Evolutionary conservation across 2,797 vertebrate species (phyloP), one percentile per base, ranked within the genome.

Genomic region (Phataginus tricuspis): DNA sequence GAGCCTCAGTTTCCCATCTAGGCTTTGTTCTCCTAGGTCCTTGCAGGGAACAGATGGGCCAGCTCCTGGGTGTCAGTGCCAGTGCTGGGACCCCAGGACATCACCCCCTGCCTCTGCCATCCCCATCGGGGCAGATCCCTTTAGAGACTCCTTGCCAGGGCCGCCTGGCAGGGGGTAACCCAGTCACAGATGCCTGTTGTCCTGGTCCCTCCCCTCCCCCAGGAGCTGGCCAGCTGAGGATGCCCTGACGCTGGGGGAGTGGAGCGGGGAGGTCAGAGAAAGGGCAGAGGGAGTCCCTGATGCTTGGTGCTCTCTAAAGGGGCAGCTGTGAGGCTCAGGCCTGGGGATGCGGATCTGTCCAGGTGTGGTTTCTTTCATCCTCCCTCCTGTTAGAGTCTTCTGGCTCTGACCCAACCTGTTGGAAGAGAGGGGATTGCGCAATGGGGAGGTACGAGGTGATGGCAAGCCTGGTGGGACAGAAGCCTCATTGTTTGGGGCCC

Each of bases 401-500:
- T 87, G 91, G 91, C 80, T 59, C 0, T 5, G 23, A 55, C 91
- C 90, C 93, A 93, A 27, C 12, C 37, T 85, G 78, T 18, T 71
- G 66, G 86, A 34, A 94, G 68, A 77, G 42, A 80, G 77, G 89
- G 84, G 4, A n/a, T 95, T 97, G 93, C 37, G 53, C 64, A 97
- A 94, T 0, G 15, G 21, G 49, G 75, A 96, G 95, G 96, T 90
- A 96, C 85, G 90, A 96, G 96, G 96, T 98, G 97, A 86, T 8
- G 9, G 90, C 72, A 34, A 84, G 92, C 82, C 69, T 29, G 61
- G 42, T 5, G 63, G 90, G 90, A 98, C 97, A 98, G 97, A 98
- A 89, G 90, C 68, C 31, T 61, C 83, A 97, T 98, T 98, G 97
- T 98, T 51, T 83, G 85, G 85, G 59, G 68, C 82, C 51, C 84